Conservation (phyloP, 1,140 invertebrate genomes). For the Ceratina australensis region DNA sequence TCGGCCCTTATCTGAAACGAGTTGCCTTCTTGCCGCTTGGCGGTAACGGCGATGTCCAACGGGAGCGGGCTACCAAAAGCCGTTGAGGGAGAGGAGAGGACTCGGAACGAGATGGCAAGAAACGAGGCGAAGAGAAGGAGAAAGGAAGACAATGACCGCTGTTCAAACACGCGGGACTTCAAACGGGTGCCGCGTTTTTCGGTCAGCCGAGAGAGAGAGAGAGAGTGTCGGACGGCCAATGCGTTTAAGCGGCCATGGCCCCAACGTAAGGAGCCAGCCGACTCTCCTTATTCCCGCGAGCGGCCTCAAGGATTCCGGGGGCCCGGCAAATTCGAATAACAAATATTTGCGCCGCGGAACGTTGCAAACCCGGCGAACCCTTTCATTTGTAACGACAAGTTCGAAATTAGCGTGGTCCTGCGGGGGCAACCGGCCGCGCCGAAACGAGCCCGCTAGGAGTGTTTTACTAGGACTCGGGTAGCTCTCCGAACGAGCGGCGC, state of each 20-base stretch:
- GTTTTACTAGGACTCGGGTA: constrained; percentile 67
- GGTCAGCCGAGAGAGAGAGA: too few relatives aligned
- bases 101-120: constrained; percentile 13
- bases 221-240: constrained; percentile 18
- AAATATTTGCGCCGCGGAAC: constrained; percentile 76
- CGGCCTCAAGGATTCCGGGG: constrained; percentile 66
- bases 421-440: background rate
- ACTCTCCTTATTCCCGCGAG: constrained; percentile 6
- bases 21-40: constrained; percentile 26
- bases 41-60: constrained; percentile 26
- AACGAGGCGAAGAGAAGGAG: background rate
- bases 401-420: constrained; percentile 69
- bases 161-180: constrained; percentile 65
- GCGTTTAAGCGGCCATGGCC: background rate
- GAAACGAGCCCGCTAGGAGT: constrained; percentile 24
- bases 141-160: constrained; percentile 64
- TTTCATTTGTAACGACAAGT: constrained; percentile 78
- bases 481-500: constrained; percentile 43
- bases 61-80: constrained; percentile 29
- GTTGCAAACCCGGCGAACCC: constrained; percentile 73
- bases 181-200: constrained; percentile 40
- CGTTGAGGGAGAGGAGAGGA: background rate
- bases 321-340: constrained; percentile 65
- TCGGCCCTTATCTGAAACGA: constrained; percentile 65
- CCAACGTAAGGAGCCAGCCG: background rate